Base-by-base conservation (phyloP, 2,797 vertebrate genomes). In the Scleropages formosus region DNA sequence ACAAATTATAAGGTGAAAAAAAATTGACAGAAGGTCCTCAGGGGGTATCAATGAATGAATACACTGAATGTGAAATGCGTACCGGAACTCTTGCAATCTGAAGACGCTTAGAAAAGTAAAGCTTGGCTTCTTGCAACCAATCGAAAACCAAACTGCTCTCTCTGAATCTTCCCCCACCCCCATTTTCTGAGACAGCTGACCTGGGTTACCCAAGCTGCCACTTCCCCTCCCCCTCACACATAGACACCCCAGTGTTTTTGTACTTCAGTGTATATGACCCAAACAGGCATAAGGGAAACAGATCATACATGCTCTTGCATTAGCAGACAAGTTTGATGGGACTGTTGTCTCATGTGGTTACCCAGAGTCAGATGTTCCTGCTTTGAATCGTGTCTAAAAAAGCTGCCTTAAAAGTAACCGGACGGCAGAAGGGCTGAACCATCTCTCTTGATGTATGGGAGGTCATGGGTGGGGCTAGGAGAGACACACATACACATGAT, bases 141-240 rank as follows among this genome's bases (percentile, higher is more conserved):
- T 86, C 85, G 86, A 85, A 89, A 87, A 78, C 83, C 78, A 77
- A 87, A 88, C 82, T 84, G 79, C 85, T 81, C 79, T 86, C 79
- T 82, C 65, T 71, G 77, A 77, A 75, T 73, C 78, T 46, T 77
- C 74, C 51, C 75, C 31, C 16, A 68, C 56, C 71, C 22, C 51
- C 53, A 61, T 24, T 39, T 22, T 63, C 77, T 58, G 76, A 77
- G 83, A 78, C 31, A 31, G 31, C 31, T 39, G 31, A 39, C 75
- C 80, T 78, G 84, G 77, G 75, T 72, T 47, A 74, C 76, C 77
- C 79, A 74, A 67, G 67, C 79, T 75, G 68, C 49, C 73, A 62
- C 76, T 72, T 80, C 83, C 81, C 77, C 73, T 77, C 65, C 56
- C 22, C 63, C 1, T 18, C n/a, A 77, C 69, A 75, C 61, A 59